A percentile compares a stretch with the other conserved stretches of the same genome.
phyloP scores from a whole-genome alignment of 2,888 invertebrate genomes.

The Thymelicus acteon region DNA sequence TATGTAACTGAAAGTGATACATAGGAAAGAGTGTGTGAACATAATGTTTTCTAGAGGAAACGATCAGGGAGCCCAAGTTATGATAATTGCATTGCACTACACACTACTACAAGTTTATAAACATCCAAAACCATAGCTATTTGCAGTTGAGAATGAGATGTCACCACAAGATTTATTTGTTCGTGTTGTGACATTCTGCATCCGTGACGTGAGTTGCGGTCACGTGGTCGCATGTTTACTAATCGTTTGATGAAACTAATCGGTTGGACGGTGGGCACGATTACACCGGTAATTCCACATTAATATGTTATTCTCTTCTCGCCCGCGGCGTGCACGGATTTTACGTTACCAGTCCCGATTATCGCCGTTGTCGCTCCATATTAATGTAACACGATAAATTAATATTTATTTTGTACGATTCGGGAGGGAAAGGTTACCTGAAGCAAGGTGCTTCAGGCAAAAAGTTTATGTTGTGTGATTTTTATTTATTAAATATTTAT shows the following conservation, averaged over 20 bases:
- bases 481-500: too few relatives aligned
- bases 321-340: conserved; percentile 28
- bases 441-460: background rate
- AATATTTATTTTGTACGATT: background rate
- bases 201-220: conserved; percentile 15
- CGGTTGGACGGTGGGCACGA: conserved; percentile 30
- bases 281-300: conserved; percentile 35
- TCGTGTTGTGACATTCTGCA: conserved; percentile 23
- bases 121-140: background rate
- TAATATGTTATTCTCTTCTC: conserved; percentile 27
- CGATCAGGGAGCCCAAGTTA: too few relatives aligned
- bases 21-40: too few relatives aligned
- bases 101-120: background rate
- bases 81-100: background rate
- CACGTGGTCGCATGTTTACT: conserved; percentile 38
- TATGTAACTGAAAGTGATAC: too few relatives aligned
- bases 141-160: conserved; percentile 15
- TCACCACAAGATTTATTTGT: background rate
- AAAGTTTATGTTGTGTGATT: background rate
- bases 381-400: background rate
- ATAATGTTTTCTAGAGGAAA: too few relatives aligned
- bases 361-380: conserved; percentile 20
- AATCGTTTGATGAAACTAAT: conserved; percentile 36
- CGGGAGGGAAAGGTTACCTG: background rate
- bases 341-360: conserved; percentile 34